Conservation (phyloP, 2,797 vertebrate genomes). For the Poecilia wingei region DNA sequence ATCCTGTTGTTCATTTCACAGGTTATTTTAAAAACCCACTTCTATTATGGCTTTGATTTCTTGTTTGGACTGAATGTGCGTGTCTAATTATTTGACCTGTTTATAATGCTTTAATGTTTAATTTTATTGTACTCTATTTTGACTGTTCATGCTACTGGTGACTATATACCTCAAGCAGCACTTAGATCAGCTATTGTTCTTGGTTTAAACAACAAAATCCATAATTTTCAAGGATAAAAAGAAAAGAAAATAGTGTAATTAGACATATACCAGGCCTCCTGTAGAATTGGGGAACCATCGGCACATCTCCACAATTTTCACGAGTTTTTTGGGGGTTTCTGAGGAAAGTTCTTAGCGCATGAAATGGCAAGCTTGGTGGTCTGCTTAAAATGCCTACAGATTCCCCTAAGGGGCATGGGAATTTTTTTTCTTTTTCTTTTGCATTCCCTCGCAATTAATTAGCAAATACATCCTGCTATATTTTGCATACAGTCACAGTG, state of each 20-base stretch:
- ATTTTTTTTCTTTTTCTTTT: no score
- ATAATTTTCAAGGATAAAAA: neutral
- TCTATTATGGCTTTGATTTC: neutral
- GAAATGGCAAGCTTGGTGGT: neutral
- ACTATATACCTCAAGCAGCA: neutral
- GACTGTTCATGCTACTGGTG: neutral
- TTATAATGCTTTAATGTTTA: neutral
- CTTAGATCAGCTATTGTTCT: neutral
- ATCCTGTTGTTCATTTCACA: neutral
- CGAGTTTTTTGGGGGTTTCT: neutral
- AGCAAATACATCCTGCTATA: neutral
- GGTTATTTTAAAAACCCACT: neutral
- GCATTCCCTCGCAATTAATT: no score
- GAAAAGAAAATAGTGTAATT: neutral
- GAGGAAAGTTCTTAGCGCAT: neutral
- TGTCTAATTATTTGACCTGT: neutral
- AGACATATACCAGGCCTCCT: neutral
- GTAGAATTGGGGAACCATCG: neutral
- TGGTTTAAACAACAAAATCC: neutral
- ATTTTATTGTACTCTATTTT: neutral
- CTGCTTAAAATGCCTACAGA: neutral
- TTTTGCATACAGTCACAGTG: neutral
- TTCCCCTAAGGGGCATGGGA: no score
- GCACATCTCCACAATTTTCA: neutral
- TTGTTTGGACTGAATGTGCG: neutral